Conservation (phyloP, 1,140 invertebrate genomes). For the Anastrepha ludens region DNA sequence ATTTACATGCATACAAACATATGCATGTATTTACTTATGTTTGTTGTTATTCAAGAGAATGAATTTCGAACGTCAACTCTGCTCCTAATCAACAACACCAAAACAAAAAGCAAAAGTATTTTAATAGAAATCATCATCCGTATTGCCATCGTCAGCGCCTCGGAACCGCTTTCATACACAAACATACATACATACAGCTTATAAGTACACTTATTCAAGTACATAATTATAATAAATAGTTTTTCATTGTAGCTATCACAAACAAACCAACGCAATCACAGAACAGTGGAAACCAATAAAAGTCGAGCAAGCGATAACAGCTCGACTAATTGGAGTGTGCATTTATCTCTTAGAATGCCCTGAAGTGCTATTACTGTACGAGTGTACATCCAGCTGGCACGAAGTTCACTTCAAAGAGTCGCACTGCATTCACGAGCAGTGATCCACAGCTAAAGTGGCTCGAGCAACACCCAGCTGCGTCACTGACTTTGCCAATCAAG, state of each 20-base stretch:
- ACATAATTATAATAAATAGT: not conserved
- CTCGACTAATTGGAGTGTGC: not conserved
- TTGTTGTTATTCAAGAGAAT: not conserved
- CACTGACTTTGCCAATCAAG: not conserved
- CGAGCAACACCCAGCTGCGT: not conserved
- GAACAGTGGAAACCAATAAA: not conserved
- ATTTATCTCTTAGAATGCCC: not conserved
- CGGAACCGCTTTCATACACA: not conserved
- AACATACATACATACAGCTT: not conserved
- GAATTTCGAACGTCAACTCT: not conserved
- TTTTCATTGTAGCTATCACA: not conserved
- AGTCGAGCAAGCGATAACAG: not conserved
- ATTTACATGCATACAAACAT: not conserved
- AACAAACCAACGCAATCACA: not conserved
- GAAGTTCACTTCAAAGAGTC: not conserved
- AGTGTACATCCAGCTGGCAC: constrained; percentile 15
- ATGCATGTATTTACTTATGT: not conserved
- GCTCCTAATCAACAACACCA: not conserved
- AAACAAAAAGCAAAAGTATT: not conserved
- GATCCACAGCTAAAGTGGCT: not conserved
- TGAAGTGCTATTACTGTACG: not conserved
- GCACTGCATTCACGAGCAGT: not conserved
- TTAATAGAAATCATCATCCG: too few species aligned
- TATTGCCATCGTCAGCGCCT: too few species aligned
- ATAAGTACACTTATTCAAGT: not conserved